phyloP scores from a whole-genome alignment of 2,113 vertebrate species.

The Mormyrus lacerda region DNA sequence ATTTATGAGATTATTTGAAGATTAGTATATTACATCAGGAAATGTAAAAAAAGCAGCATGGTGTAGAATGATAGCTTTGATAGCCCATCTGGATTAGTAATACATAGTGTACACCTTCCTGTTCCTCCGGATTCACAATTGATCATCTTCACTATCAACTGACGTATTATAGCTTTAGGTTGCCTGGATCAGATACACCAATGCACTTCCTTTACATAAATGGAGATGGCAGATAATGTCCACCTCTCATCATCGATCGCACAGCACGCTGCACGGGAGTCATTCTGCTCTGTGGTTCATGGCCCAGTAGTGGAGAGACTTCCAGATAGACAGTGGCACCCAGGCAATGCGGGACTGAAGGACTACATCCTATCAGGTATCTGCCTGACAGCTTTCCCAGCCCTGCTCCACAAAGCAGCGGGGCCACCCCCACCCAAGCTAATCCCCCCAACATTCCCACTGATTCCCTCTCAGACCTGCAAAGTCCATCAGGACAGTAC shows the following conservation, averaged over 20 bases:
- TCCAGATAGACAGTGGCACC: slow-evolving; percentile 15
- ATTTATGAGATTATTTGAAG: neutral
- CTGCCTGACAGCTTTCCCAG: slow-evolving; percentile 48
- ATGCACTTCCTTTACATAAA: slow-evolving; percentile 35
- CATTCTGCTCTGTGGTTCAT: neutral
- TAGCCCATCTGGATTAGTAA: neutral
- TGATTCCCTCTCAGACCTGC: slow-evolving; percentile 46
- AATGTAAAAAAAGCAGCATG: neutral
- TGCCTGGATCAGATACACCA: slow-evolving; percentile 30
- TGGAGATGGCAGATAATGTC: slow-evolving; percentile 33
- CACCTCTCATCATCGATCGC: slow-evolving; percentile 25
- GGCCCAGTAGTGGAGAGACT: neutral
- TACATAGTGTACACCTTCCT: neutral
- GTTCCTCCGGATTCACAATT: slow-evolving; percentile 7
- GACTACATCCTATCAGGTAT: slow-evolving; percentile 36
- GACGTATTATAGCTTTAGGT: slow-evolving; percentile 37
- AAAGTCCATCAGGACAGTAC: slow-evolving; percentile 51
- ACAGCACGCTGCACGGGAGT: neutral
- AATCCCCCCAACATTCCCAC: slow-evolving; percentile 28
- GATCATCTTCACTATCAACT: slow-evolving; percentile 36
- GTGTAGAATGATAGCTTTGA: neutral
- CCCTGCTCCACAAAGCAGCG: slow-evolving; percentile 16
- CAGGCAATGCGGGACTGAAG: slow-evolving; percentile 16
- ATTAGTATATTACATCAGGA: neutral
- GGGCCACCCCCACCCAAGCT: slow-evolving; percentile 20